Base-by-base conservation (phyloP, 2,888 invertebrate species). In the Cephus runcator region DNA sequence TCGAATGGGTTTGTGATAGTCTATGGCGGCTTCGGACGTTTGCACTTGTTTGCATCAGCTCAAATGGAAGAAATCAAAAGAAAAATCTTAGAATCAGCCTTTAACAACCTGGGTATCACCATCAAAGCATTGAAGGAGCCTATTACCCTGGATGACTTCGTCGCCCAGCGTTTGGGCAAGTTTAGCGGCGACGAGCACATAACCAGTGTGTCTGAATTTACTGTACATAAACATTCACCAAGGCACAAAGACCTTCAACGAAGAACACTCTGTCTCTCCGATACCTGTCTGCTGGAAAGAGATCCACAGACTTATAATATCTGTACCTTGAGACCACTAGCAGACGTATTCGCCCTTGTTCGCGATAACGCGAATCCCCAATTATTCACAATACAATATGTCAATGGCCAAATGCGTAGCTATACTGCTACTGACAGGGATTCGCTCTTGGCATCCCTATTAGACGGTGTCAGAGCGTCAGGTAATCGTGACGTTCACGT, bases 401-500 rank as follows among this genome's bases (percentile, higher is more conserved):
- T 98, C 73, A 97, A 97, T 91, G 98, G 99, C 40, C 95, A 97
- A 86, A 94, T 95, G 34, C 94, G 98, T 76, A 96, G 95, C 34
- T 99, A 98, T 91, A 95, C 95, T 76, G 97, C 99, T 23, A 98
- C 98, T 35, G 99, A 99, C 92, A 96, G 99, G 85, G 99, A 99
- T 92, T 97, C 99, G 0, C 92, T 99, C 79, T 92, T 99, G 81
- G 99, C 99, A 0, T 98, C 99, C 0, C 92, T 99, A 74, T 92
- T 99, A 85, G 99, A 99, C 92, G 98, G 99, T 68, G 98, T 99
- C 23, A 94, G 99, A 81, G 98, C 98, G 1, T 97, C 98, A 69
- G 99, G 99, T 0, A 99, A 99, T 92, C 95, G 97, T 87, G 98
- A 99, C 92, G 97, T 99, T 4, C 98, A 98, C 92, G 97, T 99